Conservation (phyloP, 2,797 vertebrate genomes). For the Myripristis murdjan region DNA sequence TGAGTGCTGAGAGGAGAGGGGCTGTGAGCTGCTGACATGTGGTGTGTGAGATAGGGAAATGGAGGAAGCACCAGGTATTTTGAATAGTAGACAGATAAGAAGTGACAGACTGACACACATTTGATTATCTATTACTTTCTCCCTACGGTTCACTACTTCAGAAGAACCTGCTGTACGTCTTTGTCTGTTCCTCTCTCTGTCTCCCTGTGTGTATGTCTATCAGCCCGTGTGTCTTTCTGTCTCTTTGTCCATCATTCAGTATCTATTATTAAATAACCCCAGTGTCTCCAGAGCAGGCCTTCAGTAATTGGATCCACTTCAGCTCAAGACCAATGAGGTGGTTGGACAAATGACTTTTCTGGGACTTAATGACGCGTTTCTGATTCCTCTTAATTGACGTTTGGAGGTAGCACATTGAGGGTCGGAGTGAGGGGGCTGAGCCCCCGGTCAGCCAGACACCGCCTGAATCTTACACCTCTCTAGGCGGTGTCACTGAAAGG, state of each 20-base stretch:
- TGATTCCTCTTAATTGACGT: constrained; percentile 45
- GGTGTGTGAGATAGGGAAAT: constrained; percentile 21
- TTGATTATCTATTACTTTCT: constrained; percentile 36
- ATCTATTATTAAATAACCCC: constrained; percentile 27
- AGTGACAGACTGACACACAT: constrained; percentile 39
- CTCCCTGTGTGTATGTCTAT: background rate
- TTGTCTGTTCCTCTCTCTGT: background rate
- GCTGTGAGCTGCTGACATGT: too few relatives aligned
- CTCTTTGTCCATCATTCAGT: constrained; percentile 21
- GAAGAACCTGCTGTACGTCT: constrained; percentile 4
- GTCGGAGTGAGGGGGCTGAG: background rate
- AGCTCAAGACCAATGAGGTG: constrained; percentile 13
- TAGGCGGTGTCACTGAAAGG: constrained; percentile 15
- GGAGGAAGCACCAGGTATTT: constrained; percentile 23
- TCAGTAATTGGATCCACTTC: constrained; percentile 42
- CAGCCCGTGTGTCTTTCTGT: background rate
- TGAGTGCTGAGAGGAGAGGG: background rate
- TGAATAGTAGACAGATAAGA: constrained; percentile 20
- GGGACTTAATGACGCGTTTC: constrained; percentile 43
- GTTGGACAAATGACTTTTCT: constrained; percentile 27
- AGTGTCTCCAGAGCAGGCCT: background rate
- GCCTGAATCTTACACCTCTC: constrained; percentile 32
- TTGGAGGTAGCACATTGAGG: constrained; percentile 10
- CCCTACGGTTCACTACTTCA: background rate
- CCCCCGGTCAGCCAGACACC: background rate